A percentile compares a stretch with the other conserved stretches of the same genome.
phyloP scores from a whole-genome alignment of 1,140 invertebrate genomes.

The Ladona fulva region DNA sequence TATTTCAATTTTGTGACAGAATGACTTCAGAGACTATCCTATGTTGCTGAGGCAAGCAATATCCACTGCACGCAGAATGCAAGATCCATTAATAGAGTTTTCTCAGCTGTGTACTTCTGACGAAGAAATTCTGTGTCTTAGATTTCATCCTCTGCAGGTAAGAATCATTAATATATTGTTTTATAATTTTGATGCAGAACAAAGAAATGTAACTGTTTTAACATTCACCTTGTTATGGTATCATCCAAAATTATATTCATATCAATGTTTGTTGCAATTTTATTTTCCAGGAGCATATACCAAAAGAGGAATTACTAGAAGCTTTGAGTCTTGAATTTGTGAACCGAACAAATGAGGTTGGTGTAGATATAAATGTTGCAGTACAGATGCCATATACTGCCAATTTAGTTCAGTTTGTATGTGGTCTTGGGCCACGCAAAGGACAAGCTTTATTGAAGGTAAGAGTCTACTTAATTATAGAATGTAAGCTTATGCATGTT shows the following conservation, averaged over 20 bases:
- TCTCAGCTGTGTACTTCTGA: slow-evolving; percentile 90
- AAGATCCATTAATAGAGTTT: slow-evolving; percentile 94
- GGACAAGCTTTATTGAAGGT: slow-evolving; percentile 75
- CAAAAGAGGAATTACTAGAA: slow-evolving; percentile 77
- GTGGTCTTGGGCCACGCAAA: slow-evolving; percentile 93
- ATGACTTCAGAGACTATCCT: slow-evolving; percentile 89
- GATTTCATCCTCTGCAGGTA: slow-evolving; percentile 77
- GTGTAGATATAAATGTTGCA: slow-evolving; percentile 94
- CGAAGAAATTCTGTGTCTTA: slow-evolving; percentile 90
- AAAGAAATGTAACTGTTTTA: no score
- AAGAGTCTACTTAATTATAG: no score
- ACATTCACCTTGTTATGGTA: no score
- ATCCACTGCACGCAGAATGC: slow-evolving; percentile 81
- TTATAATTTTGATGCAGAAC: no score
- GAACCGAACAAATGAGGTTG: slow-evolving; percentile 89
- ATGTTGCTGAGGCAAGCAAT: slow-evolving; percentile 79
- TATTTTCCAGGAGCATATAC: slow-evolving; percentile 60
- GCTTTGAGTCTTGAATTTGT: slow-evolving; percentile 87
- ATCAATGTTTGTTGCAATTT: background rate
- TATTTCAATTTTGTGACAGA: slow-evolving; percentile 32
- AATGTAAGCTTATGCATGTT: no score
- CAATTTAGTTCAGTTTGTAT: slow-evolving; percentile 94
- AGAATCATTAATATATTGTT: background rate
- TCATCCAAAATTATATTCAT: no score
- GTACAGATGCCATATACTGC: slow-evolving; percentile 79